phyloP scores from a whole-genome alignment of 2,888 invertebrate genomes.

The Meghimatium bilineatum region DNA sequence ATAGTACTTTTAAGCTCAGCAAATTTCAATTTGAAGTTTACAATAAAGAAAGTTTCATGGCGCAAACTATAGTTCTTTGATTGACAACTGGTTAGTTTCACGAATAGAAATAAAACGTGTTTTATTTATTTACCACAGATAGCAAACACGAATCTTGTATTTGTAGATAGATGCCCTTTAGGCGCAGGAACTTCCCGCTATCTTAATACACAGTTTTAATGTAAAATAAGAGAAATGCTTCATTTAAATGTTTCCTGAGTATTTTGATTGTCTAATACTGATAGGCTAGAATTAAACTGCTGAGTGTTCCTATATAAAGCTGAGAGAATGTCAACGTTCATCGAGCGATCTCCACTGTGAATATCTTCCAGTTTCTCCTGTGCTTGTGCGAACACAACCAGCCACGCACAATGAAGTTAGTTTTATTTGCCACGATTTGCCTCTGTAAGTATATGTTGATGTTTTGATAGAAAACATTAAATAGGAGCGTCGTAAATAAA shows the following conservation, averaged over 20 bases:
- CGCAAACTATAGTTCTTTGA: no score
- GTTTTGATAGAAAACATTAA: no score
- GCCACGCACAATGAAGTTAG: not conserved
- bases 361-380: not conserved
- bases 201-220: not conserved
- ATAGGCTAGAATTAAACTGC: not conserved
- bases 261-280: not conserved
- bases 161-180: no score
- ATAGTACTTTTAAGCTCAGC: no score
- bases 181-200: no score
- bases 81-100: no score
- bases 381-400: not conserved
- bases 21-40: no score
- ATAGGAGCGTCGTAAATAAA: no score
- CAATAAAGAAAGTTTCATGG: no score
- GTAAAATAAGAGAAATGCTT: not conserved
- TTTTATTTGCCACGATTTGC: not conserved
- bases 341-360: not conserved
- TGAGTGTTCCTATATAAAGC: not conserved
- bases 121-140: no score
- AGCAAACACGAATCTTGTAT: no score
- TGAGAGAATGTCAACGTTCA: not conserved
- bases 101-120: no score
- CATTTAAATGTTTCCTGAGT: not conserved
- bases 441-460: not conserved